Evolutionary conservation across 1,140 invertebrate genomes (phyloP).

Genomic region (Scaptodrosophila lebanonensis): DNA sequence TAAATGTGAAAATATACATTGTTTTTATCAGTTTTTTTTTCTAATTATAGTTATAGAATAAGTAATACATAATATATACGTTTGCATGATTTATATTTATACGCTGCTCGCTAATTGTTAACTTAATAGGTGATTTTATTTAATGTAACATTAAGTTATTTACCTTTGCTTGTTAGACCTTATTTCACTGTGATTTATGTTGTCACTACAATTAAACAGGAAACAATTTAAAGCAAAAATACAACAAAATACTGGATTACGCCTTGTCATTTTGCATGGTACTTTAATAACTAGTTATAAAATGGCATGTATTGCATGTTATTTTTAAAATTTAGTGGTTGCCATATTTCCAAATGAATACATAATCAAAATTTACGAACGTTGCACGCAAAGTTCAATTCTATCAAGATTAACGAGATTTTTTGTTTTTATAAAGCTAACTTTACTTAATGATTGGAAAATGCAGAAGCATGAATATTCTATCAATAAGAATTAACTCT

Average conservation of each 20-base stretch:
- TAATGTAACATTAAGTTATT: constrained; percentile 6
- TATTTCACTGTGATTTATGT: constrained; percentile 1
- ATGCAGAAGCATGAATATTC: constrained; percentile 45
- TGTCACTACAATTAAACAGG: constrained; percentile 50
- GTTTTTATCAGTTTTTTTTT: constrained; percentile 25
- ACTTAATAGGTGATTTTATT: constrained; percentile 33
- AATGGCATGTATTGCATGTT: constrained; percentile 41
- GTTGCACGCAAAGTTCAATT: constrained; percentile 29
- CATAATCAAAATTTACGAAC: constrained; percentile 21
- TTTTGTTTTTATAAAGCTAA: constrained; percentile 1
- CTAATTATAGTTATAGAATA: constrained; percentile 67
- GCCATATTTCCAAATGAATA: constrained; percentile 32
- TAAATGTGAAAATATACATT: constrained; percentile 69
- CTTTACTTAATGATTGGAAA: constrained; percentile 26
- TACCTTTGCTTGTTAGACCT: neutral
- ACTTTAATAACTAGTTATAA: constrained; percentile 62
- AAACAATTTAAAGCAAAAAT: constrained; percentile 57
- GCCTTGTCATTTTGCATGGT: constrained; percentile 61
- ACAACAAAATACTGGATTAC: constrained; percentile 69
- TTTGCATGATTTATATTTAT: constrained; percentile 61
- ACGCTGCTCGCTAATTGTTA: constrained; percentile 29
- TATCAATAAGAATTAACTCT: constrained; percentile 33
- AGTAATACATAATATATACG: constrained; percentile 66
- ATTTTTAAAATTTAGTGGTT: constrained; percentile 45
- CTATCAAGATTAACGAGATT: constrained; percentile 9